Conservation (phyloP, 2,888 invertebrate genomes). For the Sympetrum striolatum region DNA sequence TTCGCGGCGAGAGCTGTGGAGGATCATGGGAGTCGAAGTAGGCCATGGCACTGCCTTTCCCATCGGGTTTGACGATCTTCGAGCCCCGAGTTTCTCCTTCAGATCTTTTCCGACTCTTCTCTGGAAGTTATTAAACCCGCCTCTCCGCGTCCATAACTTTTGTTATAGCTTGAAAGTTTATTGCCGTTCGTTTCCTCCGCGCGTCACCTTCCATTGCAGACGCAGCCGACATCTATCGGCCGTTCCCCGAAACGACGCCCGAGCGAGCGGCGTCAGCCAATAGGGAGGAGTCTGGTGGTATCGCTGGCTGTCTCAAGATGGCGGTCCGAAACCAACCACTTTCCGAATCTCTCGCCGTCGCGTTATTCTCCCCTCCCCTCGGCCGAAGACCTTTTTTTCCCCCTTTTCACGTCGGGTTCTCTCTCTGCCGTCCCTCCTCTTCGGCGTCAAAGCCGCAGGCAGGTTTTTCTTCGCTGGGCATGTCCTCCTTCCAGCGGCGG, state of each 20-base stretch:
- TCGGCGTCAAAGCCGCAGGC: slow-evolving; percentile 18
- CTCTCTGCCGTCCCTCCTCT: not conserved
- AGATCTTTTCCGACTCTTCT: too few relatives aligned
- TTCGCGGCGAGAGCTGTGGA: too few relatives aligned
- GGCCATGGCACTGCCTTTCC: too few relatives aligned
- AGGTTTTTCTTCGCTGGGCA: slow-evolving; percentile 10
- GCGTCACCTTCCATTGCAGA: not conserved
- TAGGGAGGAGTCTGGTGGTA: slow-evolving; percentile 30
- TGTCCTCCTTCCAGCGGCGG: not conserved
- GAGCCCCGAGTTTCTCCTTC: too few relatives aligned
- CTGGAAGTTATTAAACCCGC: too few relatives aligned
- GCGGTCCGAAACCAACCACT: slow-evolving; percentile 39
- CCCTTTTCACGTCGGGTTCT: not conserved
- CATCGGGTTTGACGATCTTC: too few relatives aligned
- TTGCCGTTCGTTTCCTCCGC: not conserved
- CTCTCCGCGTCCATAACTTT: not conserved
- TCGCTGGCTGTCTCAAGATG: slow-evolving; percentile 5
- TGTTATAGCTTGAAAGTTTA: not conserved
- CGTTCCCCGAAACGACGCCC: not conserved
- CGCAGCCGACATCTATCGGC: slow-evolving; percentile 6
- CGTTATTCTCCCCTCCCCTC: not conserved
- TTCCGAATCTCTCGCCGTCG: slow-evolving; percentile 22
- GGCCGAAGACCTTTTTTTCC: not conserved
- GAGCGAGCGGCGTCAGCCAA: not conserved
- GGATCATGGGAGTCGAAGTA: too few relatives aligned